Conservation (phyloP, 1,140 invertebrate species). For the Agrypnia vestita region DNA sequence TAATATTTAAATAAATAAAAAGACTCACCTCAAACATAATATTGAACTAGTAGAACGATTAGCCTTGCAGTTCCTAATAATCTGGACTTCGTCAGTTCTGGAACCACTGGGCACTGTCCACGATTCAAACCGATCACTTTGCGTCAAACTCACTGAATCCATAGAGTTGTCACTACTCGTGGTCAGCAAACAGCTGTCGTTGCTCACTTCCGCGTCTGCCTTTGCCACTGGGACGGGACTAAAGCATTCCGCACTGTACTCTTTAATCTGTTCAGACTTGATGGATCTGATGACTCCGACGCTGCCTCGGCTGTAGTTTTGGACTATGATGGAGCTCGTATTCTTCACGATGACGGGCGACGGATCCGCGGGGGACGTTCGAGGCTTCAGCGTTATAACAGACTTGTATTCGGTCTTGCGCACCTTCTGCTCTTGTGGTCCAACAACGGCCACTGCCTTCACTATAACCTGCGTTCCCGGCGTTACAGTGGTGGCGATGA, state of each 20-base stretch:
- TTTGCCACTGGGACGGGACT: not conserved
- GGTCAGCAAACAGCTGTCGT: conserved; percentile 20
- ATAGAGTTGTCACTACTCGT: conserved; percentile 23
- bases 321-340: conserved; percentile 23
- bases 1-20: too few species aligned
- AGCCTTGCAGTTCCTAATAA: not conserved
- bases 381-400: conserved; percentile 11
- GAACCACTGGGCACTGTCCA: not conserved
- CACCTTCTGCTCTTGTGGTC: not conserved
- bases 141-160: conserved; percentile 26
- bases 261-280: not conserved
- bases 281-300: conserved; percentile 9
- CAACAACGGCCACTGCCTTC: conserved; percentile 11
- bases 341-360: conserved; percentile 15
- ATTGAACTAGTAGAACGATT: not conserved
- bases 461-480: conserved; percentile 27
- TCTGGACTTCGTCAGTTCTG: not conserved
- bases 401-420: not conserved
- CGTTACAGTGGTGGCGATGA: conserved; percentile 8
- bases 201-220: conserved; percentile 13
- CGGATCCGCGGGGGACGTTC: not conserved
- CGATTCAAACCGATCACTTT: not conserved
- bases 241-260: not conserved
- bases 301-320: conserved; percentile 1
- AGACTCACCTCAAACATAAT: conserved; percentile 5